phyloP scores from a whole-genome alignment of 2,113 vertebrate genomes.

The Strix aluco region DNA sequence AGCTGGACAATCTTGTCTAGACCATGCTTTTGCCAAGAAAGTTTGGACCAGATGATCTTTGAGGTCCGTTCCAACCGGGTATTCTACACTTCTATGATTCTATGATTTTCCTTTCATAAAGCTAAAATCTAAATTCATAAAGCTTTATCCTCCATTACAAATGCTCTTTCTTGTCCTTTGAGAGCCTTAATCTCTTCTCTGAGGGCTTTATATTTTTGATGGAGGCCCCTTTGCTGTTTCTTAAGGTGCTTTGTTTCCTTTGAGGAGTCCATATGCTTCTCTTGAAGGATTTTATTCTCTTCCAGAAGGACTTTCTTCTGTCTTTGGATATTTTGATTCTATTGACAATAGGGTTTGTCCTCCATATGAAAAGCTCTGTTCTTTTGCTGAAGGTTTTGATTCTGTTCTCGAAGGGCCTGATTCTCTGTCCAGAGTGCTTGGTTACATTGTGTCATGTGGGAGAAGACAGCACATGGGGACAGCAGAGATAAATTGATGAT shows the following conservation, averaged over 20 bases:
- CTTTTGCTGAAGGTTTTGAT: not conserved
- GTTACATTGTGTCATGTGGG: not conserved
- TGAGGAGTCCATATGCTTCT: not conserved
- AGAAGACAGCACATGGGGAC: not conserved
- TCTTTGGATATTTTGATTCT: not conserved
- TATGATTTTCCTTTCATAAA: not conserved
- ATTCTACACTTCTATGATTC: no score
- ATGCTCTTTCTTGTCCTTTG: not conserved
- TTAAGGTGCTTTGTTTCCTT: not conserved
- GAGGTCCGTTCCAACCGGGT: no score
- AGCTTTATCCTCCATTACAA: slow-evolving; percentile 10
- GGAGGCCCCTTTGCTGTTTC: not conserved
- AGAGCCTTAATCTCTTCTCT: slow-evolving; percentile 11
- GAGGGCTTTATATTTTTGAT: slow-evolving; percentile 9
- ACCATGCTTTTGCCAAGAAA: no score
- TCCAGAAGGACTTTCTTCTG: not conserved
- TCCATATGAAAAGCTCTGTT: not conserved
- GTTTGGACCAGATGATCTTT: no score
- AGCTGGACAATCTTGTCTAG: no score
- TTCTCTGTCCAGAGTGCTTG: not conserved
- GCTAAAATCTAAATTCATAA: slow-evolving; percentile 8
- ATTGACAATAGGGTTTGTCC: not conserved
- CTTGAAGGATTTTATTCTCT: not conserved
- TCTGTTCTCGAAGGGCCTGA: not conserved
- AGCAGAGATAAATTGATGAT: not conserved